These are phyloP conservation scores for Drosophila bunnanda DNA, from an alignment of 2,888 invertebrate genomes.

Conservation along the genomic window DNA sequence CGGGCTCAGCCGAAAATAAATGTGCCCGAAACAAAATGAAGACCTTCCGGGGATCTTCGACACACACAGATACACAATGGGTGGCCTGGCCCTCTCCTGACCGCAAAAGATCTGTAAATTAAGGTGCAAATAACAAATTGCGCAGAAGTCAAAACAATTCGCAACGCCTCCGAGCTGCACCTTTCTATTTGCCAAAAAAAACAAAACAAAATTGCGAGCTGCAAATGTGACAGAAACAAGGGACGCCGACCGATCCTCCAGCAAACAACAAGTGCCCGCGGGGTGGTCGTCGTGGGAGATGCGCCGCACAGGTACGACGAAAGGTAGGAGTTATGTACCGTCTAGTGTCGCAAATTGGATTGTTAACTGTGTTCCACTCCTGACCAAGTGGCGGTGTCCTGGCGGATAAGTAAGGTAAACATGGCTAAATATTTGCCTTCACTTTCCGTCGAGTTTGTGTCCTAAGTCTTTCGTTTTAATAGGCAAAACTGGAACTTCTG, in stretches of 20 bases:
- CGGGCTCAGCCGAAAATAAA: conserved; percentile 14
- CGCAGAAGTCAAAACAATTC: conserved; percentile 58
- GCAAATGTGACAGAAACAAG: conserved; percentile 47
- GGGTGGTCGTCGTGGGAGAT: conserved; percentile 30
- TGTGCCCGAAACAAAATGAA: conserved; percentile 39
- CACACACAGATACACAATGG: conserved; percentile 7
- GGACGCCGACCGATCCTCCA: background rate
- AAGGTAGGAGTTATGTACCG: conserved; percentile 26
- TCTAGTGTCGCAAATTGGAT: conserved; percentile 29
- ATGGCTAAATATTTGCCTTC: conserved; percentile 3
- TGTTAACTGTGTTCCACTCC: background rate
- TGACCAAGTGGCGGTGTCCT: conserved; percentile 6
- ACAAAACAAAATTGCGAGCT: conserved; percentile 26
- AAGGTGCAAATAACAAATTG: conserved; percentile 70
- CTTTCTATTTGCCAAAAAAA: conserved; percentile 47
- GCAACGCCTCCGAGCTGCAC: conserved; percentile 38
- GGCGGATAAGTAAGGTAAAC: conserved; percentile 4
- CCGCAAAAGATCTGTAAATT: conserved; percentile 78
- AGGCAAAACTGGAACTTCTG: background rate
- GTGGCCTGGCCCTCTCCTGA: conserved; percentile 48
- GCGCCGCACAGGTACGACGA: conserved; percentile 18
- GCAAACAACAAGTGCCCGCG: conserved; percentile 22
- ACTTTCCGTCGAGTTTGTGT: conserved; percentile 14
- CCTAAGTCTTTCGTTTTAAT: conserved; percentile 21
- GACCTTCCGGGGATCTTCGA: conserved; percentile 32